phyloP scores from a whole-genome alignment of 2,113 vertebrate species.

The Myiozetetes cayanensis region DNA sequence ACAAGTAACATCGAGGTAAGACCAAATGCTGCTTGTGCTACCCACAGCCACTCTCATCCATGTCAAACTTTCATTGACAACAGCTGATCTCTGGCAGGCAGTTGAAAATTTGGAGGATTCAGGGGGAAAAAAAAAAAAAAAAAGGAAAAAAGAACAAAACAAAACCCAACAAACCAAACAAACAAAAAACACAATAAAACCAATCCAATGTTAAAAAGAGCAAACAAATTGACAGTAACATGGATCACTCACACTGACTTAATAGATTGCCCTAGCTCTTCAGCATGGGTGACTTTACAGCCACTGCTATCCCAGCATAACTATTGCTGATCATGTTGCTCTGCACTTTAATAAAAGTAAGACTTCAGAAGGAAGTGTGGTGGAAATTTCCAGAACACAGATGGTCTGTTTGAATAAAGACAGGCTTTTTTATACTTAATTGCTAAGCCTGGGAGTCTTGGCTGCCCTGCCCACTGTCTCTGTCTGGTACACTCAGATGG shows the following conservation, averaged over 20 bases:
- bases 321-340: background rate
- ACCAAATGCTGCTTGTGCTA: constrained; percentile 9
- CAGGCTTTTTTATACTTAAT: constrained; percentile 69
- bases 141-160: background rate
- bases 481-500: constrained; percentile 15
- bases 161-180: background rate
- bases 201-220: background rate
- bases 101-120: background rate
- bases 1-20: background rate
- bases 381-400: constrained; percentile 77
- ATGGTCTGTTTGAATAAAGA: constrained; percentile 60
- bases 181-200: background rate
- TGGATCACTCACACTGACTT: background rate
- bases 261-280: constrained; percentile 9
- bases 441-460: constrained; percentile 44
- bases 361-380: constrained; percentile 59
- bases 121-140: background rate
- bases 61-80: constrained; percentile 26
- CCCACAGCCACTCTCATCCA: background rate
- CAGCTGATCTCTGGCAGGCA: background rate
- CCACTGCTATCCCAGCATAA: background rate
- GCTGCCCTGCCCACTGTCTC: constrained; percentile 55
- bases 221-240: background rate
- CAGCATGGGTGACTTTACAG: background rate
- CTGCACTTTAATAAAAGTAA: constrained; percentile 47